phyloP scores from a whole-genome alignment of 2,113 vertebrate species.

The Xenopus laevis region DNA sequence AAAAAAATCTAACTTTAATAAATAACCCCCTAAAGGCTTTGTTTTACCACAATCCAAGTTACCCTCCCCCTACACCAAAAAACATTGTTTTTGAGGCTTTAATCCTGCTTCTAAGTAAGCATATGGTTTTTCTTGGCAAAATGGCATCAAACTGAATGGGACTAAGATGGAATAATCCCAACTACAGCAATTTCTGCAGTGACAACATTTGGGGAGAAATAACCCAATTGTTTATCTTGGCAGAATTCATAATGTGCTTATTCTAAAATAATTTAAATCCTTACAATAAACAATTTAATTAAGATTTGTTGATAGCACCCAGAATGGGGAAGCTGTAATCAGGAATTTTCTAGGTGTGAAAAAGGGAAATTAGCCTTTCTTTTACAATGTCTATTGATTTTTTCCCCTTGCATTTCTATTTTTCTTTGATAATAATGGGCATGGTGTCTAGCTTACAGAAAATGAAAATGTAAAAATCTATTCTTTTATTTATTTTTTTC shows the following conservation, averaged over 20 bases:
- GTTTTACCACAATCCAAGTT: too few relatives aligned
- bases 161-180: neutral
- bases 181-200: neutral
- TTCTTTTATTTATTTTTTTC: neutral
- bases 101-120: too few relatives aligned
- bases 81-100: neutral
- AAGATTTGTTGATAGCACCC: conserved; percentile 4
- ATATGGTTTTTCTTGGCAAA: neutral
- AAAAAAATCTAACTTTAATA: too few relatives aligned
- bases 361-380: neutral
- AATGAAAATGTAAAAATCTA: neutral
- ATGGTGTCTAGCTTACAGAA: neutral
- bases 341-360: neutral
- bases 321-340: neutral
- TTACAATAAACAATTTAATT: conserved; percentile 7
- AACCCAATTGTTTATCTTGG: neutral
- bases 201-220: neutral
- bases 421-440: neutral
- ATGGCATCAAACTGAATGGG: neutral
- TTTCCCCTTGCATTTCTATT: neutral
- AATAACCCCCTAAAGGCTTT: too few relatives aligned
- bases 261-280: neutral
- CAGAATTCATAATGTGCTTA: neutral
- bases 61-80: neutral
- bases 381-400: neutral